A percentile compares a stretch with the other conserved stretches of the same genome.
These are phyloP conservation scores for Halictus quadricinctus DNA, from an alignment of 2,888 invertebrate species.

Conservation along the genomic window DNA sequence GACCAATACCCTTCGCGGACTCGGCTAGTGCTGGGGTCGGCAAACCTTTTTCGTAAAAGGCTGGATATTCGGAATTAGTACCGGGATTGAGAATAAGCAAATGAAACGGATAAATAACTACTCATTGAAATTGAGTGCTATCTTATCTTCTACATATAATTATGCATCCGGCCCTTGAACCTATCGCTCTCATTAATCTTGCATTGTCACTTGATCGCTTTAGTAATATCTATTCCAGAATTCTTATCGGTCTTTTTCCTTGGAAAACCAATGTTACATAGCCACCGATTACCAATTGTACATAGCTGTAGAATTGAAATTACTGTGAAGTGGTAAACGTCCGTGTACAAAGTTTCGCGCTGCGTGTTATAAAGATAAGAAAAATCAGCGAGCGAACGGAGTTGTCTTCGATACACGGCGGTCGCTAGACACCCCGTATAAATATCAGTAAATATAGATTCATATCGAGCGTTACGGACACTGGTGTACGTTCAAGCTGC, in stretches of 20 bases:
- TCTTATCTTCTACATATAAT: not conserved
- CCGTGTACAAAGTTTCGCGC: no score
- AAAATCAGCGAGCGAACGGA: not conserved
- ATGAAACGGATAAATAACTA: not conserved
- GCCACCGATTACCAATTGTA: no score
- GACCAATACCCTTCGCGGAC: constrained; percentile 41
- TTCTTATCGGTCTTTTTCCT: not conserved
- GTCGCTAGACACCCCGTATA: constrained; percentile 6
- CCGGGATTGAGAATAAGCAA: not conserved
- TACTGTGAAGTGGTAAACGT: not conserved
- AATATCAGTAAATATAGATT: constrained; percentile 26
- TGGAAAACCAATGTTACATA: not conserved
- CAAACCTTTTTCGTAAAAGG: constrained; percentile 8
- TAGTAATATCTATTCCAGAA: not conserved
- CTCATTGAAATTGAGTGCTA: not conserved
- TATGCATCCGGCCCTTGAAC: not conserved
- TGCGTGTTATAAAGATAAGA: not conserved
- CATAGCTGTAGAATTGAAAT: not conserved
- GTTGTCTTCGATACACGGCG: not conserved
- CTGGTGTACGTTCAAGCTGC: not conserved
- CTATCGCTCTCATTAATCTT: not conserved
- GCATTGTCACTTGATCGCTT: not conserved
- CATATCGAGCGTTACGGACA: constrained; percentile 12
- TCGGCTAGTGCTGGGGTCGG: not conserved
- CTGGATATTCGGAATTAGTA: not conserved